Percentiles rank a stretch among this genome's conserved stretches.
Conservation (phyloP, 2,113 vertebrate species). For the Heteronetta atricapilla region DNA sequence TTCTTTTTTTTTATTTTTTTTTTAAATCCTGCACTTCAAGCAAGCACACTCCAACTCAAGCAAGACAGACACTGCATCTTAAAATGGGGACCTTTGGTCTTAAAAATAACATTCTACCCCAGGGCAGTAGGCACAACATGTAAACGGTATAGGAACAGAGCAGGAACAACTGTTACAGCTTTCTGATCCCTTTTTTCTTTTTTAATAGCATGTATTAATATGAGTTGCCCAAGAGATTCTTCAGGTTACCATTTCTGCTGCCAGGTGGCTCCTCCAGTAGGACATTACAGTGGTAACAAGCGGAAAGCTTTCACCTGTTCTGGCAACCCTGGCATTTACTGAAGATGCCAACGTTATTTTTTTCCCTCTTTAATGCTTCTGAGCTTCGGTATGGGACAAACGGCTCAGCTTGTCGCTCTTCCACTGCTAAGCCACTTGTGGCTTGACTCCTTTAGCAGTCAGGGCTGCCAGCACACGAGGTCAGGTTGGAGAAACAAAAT, state of each 20-base stretch:
- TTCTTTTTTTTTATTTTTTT: not conserved
- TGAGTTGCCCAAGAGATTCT: not conserved
- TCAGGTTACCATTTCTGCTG: not conserved
- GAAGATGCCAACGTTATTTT: not conserved
- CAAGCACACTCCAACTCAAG: not conserved
- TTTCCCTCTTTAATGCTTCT: not conserved
- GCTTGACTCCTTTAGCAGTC: not conserved
- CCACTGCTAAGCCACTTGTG: not conserved
- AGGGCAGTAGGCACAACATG: constrained; percentile 5
- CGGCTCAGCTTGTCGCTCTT: not conserved
- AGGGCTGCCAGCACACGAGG: not conserved
- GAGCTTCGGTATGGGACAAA: not conserved
- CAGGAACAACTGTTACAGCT: not conserved
- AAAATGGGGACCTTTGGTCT: not conserved
- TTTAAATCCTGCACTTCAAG: constrained; percentile 31
- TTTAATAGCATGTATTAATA: not conserved
- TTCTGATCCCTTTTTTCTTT: constrained; percentile 20
- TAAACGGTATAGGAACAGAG: not conserved
- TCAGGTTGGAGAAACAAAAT: constrained; percentile 1
- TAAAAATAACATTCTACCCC: not conserved
- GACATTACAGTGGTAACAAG: not conserved
- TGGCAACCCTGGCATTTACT: not conserved
- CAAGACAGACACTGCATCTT: not conserved
- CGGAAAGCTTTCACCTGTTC: not conserved
- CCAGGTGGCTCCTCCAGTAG: not conserved